These are phyloP conservation scores for Sebastes nivosus DNA, from an alignment of 2,797 vertebrate genomes.

Conservation along the genomic window DNA sequence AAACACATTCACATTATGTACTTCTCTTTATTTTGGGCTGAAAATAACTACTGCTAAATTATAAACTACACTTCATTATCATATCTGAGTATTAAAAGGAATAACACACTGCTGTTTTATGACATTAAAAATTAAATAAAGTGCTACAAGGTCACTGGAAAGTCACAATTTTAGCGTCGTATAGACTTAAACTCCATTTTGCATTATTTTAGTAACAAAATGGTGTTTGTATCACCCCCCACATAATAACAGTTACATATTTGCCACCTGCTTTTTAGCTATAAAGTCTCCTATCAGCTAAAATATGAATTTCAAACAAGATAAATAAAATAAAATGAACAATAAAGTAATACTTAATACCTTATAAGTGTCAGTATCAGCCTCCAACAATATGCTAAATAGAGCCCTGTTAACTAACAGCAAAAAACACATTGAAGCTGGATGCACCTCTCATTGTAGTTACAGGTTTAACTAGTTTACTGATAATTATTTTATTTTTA, in stretches of 20 bases:
- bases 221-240: background rate
- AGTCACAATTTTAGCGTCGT: background rate
- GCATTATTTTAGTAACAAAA: slow-evolving; percentile 1
- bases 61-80: background rate
- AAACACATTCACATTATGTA: background rate
- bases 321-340: background rate
- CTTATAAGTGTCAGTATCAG: background rate
- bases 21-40: background rate
- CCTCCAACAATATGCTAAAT: background rate
- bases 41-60: background rate
- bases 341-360: background rate
- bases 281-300: background rate
- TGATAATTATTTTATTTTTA: slow-evolving; percentile 3
- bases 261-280: background rate
- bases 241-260: background rate
- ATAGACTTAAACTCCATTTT: background rate
- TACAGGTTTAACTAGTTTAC: background rate
- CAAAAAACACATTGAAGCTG: background rate
- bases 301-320: background rate
- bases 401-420: background rate
- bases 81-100: background rate
- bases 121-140: background rate
- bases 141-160: background rate
- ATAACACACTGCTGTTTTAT: background rate
- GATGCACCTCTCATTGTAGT: background rate